Evolutionary conservation across 1,140 invertebrate genomes (phyloP).

Genomic region (Trissolcus basalis): DNA sequence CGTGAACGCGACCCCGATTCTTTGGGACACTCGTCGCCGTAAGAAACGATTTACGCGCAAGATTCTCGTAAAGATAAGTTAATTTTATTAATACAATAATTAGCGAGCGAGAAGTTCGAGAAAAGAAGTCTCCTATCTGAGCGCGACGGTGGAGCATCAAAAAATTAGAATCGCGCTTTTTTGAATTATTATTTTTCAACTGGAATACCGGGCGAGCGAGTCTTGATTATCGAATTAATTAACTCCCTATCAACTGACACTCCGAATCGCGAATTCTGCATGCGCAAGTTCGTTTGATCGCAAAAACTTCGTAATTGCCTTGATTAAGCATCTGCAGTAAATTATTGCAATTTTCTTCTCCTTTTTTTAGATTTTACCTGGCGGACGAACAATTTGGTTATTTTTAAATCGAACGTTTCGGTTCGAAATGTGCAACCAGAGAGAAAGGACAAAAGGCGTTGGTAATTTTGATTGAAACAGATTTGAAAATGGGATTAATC

Average conservation of each 20-base stretch:
- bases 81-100: constrained; percentile 59
- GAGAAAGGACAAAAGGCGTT: not conserved
- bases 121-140: constrained; percentile 20
- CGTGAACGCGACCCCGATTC: constrained; percentile 52
- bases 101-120: constrained; percentile 21
- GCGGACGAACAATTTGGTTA: not conserved
- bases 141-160: constrained; percentile 23
- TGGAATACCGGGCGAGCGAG: constrained; percentile 20
- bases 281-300: constrained; percentile 4
- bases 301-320: not conserved
- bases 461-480: constrained; percentile 20
- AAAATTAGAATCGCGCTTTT: constrained; percentile 30
- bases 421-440: no score
- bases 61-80: constrained; percentile 57
- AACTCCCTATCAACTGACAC: constrained; percentile 18
- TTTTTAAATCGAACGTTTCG: no score
- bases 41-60: constrained; percentile 52
- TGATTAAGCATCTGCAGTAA: not conserved
- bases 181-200: constrained; percentile 30
- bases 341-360: not conserved
- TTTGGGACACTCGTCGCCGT: constrained; percentile 49
- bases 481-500: constrained; percentile 30
- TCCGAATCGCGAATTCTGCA: constrained; percentile 16
- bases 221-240: constrained; percentile 37
- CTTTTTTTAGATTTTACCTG: no score